Conservation (phyloP, 2,888 invertebrate species). For the Amiota mariae region DNA sequence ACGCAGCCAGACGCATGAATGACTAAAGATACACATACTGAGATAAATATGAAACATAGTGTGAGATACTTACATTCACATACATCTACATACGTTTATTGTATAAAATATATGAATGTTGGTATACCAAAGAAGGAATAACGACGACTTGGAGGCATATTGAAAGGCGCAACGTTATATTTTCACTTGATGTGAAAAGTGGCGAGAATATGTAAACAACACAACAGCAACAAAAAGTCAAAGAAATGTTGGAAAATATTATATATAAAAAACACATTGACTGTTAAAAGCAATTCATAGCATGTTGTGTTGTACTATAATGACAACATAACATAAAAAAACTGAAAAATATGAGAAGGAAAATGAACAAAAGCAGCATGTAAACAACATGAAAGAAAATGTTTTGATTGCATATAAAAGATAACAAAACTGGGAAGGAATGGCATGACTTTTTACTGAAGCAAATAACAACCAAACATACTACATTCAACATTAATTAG, state of each 20-base stretch:
- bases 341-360: no score
- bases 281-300: not conserved
- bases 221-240: not conserved
- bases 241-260: constrained; percentile 11
- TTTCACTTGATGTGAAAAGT: constrained; percentile 63
- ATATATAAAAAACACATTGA: not conserved
- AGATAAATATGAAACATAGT: constrained; percentile 45
- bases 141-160: constrained; percentile 28
- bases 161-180: constrained; percentile 41
- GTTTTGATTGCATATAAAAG: no score
- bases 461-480: no score
- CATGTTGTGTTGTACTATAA: not conserved
- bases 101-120: constrained; percentile 30
- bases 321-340: no score
- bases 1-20: constrained; percentile 29
- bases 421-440: no score
- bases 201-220: constrained; percentile 53
- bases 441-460: no score
- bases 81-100: constrained; percentile 20
- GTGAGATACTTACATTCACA: constrained; percentile 7
- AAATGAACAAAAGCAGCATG: no score
- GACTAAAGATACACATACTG: not conserved
- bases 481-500: no score
- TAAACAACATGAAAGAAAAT: no score
- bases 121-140: constrained; percentile 57